Base-by-base conservation (phyloP, 2,113 vertebrate genomes). In the Lagopus leucura region DNA sequence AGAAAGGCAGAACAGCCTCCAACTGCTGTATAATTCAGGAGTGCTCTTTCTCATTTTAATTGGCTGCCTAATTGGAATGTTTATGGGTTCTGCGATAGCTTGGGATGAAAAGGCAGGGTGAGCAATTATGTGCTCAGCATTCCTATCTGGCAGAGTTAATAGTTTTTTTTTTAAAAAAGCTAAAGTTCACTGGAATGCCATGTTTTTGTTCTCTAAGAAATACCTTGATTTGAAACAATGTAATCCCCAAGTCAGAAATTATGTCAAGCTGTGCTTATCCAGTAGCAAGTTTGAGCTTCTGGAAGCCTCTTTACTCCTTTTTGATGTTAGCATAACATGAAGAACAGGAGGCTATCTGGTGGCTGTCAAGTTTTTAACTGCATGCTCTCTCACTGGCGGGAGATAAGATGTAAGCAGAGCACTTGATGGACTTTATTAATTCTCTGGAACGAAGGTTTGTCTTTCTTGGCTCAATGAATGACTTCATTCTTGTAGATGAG, bases 31-130 rank as follows among this genome's bases (percentile, higher is more conserved):
- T 97, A 98, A 98, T 98, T 98, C 98, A 96, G 94, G 97, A 98
- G 98, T 97, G 96, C 97, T 97, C 98, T 97, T 98, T 98, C 98
- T 98, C 98, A 97, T 98, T 98, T 98, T 99, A 99, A 99, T 99
- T 99, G 98, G 98, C 98, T 98, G 97, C 98, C 98, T 99, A 99
- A 99, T 99, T 99, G 98, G 99, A 97, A 98, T 98, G 98, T 99
- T 98, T 99, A 98, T 98, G 98, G 98, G 98, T 97, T 98, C 98
- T 98, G 98, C 96, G 98, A 98, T 97, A 97, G 98, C 98, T 98
- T 88, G 97, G 98, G 98, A 98, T 98, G 98, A 98, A 98, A 98
- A 98, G 98, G 97, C 98, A 97, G 93, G 96, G 97, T 73, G 94
- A 96, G 97, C 98, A 97, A 98, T 98, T 98, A 98, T 98, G 97